These are phyloP conservation scores for Lagopus muta DNA, from an alignment of 2,113 vertebrate species.

Conservation along the genomic window DNA sequence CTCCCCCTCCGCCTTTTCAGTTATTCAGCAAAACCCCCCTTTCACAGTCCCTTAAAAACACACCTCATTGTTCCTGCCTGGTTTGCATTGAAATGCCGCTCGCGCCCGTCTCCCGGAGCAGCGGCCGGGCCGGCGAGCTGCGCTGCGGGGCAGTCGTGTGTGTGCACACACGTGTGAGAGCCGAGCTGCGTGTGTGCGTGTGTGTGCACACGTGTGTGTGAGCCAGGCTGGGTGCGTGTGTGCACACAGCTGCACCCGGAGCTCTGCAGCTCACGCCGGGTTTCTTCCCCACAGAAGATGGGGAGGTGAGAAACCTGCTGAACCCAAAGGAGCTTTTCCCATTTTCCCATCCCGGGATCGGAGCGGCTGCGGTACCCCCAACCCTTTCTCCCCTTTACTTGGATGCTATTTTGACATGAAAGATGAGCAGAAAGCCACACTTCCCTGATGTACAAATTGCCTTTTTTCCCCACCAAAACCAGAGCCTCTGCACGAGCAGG, in stretches of 20 bases:
- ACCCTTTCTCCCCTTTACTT: rapidly evolving
- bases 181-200: not conserved
- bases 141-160: not conserved
- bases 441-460: rapidly evolving
- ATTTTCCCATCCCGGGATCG: rapidly evolving
- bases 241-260: rapidly evolving
- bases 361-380: too few relatives aligned
- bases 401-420: rapidly evolving
- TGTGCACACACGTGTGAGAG: too few relatives aligned
- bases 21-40: slow-evolving; percentile 75
- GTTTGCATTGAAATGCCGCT: slow-evolving; percentile 79
- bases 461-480: not conserved
- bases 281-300: not conserved
- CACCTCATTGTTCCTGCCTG: slow-evolving; percentile 85
- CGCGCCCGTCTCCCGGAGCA: slow-evolving; percentile 75
- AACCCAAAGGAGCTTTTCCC: rapidly evolving
- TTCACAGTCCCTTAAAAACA: slow-evolving; percentile 84
- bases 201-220: not conserved
- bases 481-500: not conserved
- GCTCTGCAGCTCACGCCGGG: rapidly evolving
- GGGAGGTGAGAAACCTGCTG: rapidly evolving
- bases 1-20: slow-evolving; percentile 74
- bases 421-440: not conserved
- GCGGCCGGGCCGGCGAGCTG: not conserved
- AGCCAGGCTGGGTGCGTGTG: not conserved